These are phyloP conservation scores for Tinea trinotella DNA, from an alignment of 2,888 invertebrate genomes.

Conservation along the genomic window DNA sequence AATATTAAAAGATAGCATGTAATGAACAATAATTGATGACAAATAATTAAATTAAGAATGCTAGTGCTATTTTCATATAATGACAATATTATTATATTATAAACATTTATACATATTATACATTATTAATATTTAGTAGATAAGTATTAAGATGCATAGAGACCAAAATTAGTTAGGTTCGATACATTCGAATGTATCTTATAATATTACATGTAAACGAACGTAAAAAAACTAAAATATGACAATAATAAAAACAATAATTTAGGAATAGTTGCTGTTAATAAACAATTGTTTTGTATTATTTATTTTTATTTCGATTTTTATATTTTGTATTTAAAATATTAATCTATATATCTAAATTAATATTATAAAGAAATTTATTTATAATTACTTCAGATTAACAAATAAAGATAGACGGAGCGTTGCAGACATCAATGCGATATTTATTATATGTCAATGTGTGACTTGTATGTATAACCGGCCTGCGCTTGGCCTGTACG, in stretches of 20 bases:
- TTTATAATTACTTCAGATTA: no score
- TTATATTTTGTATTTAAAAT: no score
- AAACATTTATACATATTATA: conserved; percentile 26
- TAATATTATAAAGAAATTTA: no score
- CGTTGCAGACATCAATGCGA: no score
- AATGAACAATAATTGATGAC: conserved; percentile 2
- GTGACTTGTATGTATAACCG: no score
- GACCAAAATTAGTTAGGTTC: conserved; percentile 36
- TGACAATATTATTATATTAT: conserved; percentile 42
- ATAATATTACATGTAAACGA: not conserved
- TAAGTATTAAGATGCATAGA: conserved; percentile 35
- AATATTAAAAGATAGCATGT: not conserved
- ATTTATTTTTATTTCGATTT: no score
- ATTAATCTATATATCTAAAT: no score
- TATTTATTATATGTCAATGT: no score
- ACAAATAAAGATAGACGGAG: no score
- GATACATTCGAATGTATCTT: not conserved
- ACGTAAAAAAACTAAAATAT: conserved; percentile 6
- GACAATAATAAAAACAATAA: conserved; percentile 1
- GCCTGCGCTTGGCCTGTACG: no score
- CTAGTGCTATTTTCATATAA: conserved; percentile 23
- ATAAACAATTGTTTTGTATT: not conserved
- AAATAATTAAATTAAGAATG: conserved; percentile 16
- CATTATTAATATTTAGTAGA: conserved; percentile 37
- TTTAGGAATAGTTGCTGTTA: not conserved